Conservation (phyloP, 2,888 invertebrate species). For the Drosophila anomalata region DNA sequence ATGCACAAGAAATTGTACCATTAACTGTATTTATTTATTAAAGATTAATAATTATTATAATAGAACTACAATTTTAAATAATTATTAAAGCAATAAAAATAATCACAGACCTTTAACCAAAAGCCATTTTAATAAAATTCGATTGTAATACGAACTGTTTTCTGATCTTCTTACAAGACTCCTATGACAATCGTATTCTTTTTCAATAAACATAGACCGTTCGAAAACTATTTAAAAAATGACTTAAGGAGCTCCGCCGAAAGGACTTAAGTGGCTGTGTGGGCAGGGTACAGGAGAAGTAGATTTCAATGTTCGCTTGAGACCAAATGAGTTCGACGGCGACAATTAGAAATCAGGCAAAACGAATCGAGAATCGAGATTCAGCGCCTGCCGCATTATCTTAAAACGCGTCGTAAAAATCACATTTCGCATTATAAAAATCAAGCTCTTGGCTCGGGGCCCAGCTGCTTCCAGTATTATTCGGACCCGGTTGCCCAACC, state of each 20-base stretch:
- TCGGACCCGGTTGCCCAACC: conserved; percentile 15
- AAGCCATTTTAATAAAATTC: background rate
- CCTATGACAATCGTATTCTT: background rate
- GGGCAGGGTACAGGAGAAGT: conserved; percentile 27
- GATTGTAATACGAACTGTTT: background rate
- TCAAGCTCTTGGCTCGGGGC: conserved; percentile 31
- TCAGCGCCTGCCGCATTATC: conserved; percentile 61
- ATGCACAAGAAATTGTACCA: no score
- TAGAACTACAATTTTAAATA: background rate
- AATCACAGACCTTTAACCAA: no score
- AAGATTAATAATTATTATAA: background rate
- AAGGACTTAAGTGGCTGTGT: conserved; percentile 1
- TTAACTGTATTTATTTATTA: background rate
- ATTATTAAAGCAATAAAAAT: background rate
- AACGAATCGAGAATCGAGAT: conserved; percentile 37
- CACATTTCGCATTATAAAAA: conserved; percentile 75
- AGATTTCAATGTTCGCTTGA: conserved; percentile 51
- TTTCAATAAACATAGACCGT: conserved; percentile 1
- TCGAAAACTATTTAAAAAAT: conserved; percentile 6
- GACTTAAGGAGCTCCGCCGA: background rate
- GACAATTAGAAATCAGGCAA: conserved; percentile 71
- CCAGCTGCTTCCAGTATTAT: conserved; percentile 47
- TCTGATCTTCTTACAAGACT: background rate
- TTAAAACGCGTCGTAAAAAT: conserved; percentile 73
- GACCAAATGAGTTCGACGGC: conserved; percentile 54